Percentiles rank a stretch among this genome's conserved stretches.
Conservation (phyloP, 1,140 invertebrate genomes). For the Aplysia californica region DNA sequence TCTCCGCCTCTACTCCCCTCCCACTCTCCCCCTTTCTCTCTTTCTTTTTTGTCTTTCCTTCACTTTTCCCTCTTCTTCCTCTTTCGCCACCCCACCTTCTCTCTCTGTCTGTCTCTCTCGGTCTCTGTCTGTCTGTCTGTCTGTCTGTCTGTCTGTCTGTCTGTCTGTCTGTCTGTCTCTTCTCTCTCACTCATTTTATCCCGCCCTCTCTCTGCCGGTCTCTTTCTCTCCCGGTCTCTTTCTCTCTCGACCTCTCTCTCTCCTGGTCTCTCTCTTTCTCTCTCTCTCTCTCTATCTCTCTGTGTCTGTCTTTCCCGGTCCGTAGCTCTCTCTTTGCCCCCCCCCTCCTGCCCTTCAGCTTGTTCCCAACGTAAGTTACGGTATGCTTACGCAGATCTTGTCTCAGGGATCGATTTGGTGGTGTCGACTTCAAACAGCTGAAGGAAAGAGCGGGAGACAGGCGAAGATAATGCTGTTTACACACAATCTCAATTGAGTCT, state of each 20-base stretch:
- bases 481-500: too few species aligned
- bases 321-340: background rate
- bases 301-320: background rate
- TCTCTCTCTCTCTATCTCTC: slow-evolving; percentile 4
- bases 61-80: too few species aligned
- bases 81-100: background rate
- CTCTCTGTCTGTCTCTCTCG: slow-evolving; percentile 1
- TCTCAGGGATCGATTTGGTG: too few species aligned
- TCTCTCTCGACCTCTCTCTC: background rate
- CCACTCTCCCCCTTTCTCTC: background rate
- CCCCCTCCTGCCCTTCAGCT: background rate
- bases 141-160: slow-evolving; percentile 1
- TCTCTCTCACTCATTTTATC: background rate
- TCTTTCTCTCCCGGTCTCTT: background rate
- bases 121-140: slow-evolving; percentile 1
- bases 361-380: too few species aligned
- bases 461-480: too few species aligned
- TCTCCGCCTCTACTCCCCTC: too few species aligned
- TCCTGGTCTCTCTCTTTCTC: background rate
- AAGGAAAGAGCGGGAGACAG: too few species aligned
- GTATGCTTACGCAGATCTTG: too few species aligned
- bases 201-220: background rate
- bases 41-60: too few species aligned
- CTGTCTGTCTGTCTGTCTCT: background rate
- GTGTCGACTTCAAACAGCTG: too few species aligned